These are phyloP conservation scores for Gymnoscopelus braueri DNA, from an alignment of 2,797 vertebrate genomes.

Conservation along the genomic window DNA sequence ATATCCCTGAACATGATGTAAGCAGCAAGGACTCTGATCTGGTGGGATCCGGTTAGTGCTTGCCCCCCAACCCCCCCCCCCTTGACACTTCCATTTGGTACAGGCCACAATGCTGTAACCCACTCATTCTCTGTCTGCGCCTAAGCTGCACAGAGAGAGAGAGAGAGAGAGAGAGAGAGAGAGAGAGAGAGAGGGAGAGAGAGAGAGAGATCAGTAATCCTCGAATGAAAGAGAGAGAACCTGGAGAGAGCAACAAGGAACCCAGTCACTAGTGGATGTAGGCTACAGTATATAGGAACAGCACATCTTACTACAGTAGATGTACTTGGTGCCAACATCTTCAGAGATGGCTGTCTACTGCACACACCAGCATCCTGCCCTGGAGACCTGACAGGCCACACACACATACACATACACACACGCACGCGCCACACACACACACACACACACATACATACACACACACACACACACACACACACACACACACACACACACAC, in stretches of 20 bases:
- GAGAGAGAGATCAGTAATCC: conserved; percentile 38
- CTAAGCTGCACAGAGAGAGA: conserved; percentile 59
- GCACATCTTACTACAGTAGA: conserved; percentile 23
- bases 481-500: conserved; percentile 3
- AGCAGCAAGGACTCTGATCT: conserved; percentile 50
- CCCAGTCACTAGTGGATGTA: conserved; percentile 41
- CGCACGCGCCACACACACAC: conserved; percentile 6
- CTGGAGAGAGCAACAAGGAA: conserved; percentile 60
- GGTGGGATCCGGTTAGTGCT: neutral
- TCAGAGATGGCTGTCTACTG: conserved; percentile 57
- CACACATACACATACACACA: neutral
- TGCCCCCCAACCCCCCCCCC: conserved; percentile 30
- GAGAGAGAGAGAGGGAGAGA: neutral
- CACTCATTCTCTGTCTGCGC: conserved; percentile 50
- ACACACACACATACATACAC: neutral
- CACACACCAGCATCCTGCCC: conserved; percentile 61
- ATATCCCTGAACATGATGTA: conserved; percentile 50
- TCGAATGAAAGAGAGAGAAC: conserved; percentile 64
- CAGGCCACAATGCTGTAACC: conserved; percentile 72
- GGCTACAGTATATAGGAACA: neutral
- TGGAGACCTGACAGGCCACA: conserved; percentile 64
- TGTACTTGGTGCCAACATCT: conserved; percentile 37
- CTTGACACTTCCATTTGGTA: conserved; percentile 72
- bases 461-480: conserved; percentile 11
- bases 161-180: conserved; percentile 36